These are phyloP conservation scores for Percopsis transmontana DNA, from an alignment of 2,113 vertebrate species.

Conservation along the genomic window DNA sequence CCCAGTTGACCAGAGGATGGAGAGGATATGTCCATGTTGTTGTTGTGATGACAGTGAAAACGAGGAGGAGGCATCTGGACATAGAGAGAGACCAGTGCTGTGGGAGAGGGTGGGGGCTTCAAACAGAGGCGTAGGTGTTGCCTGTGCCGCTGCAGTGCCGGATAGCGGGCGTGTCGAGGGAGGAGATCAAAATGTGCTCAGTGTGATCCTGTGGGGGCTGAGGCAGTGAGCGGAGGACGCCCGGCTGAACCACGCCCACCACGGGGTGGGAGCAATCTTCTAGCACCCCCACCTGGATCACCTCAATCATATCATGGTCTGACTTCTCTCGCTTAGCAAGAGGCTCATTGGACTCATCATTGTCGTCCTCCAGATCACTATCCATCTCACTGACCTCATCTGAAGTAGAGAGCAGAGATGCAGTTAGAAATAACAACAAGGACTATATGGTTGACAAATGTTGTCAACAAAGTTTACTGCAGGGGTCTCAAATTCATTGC, in stretches of 20 bases:
- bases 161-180: conserved; percentile 74
- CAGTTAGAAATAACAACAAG: no score
- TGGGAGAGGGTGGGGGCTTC: conserved; percentile 51
- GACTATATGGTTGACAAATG: no score
- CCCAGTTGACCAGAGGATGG: conserved; percentile 21
- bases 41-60: conserved; percentile 14
- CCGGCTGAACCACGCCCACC: conserved; percentile 77
- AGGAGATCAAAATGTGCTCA: conserved; percentile 75
- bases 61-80: conserved; percentile 47
- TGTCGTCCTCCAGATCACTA: conserved; percentile 80
- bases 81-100: conserved; percentile 51
- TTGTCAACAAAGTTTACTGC: no score
- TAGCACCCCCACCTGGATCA: conserved; percentile 77
- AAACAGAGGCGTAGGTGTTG: conserved; percentile 81
- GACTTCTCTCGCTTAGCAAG: conserved; percentile 78
- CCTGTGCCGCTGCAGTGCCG: conserved; percentile 80
- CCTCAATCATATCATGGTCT: conserved; percentile 78
- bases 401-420: conserved; percentile 30
- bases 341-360: conserved; percentile 74
- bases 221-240: conserved; percentile 74
- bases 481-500: no score
- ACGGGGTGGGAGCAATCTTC: conserved; percentile 77
- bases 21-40: conserved; percentile 47
- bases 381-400: conserved; percentile 81
- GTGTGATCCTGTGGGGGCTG: conserved; percentile 65